These are phyloP conservation scores for Synodontis membranacea DNA, from an alignment of 2,113 vertebrate species.

Conservation along the genomic window DNA sequence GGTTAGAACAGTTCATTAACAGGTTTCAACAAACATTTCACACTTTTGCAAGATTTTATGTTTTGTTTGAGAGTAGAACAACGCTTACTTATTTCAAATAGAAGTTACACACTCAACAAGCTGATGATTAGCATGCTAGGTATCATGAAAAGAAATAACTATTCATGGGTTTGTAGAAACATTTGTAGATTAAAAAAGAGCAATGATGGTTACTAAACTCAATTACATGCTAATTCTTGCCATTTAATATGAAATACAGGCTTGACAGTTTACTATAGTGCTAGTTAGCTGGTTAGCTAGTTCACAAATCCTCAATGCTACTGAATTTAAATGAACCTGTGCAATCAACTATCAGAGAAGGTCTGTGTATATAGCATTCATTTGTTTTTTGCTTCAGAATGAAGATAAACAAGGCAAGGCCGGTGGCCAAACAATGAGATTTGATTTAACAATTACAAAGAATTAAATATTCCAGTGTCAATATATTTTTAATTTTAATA, in stretches of 20 bases:
- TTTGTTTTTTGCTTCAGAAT: no score
- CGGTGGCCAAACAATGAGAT: not conserved
- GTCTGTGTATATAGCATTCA: not conserved
- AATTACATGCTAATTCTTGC: not conserved
- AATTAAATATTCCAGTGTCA: no score
- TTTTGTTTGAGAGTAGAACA: not conserved
- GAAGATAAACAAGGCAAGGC: not conserved
- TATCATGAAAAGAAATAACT: not conserved
- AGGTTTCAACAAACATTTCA: not conserved
- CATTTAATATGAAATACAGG: no score
- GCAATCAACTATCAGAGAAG: no score
- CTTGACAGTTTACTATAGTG: not conserved
- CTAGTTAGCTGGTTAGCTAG: not conserved
- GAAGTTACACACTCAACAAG: not conserved
- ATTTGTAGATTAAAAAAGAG: not conserved
- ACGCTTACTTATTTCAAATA: not conserved
- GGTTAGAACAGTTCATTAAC: not conserved
- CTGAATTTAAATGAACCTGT: not conserved
- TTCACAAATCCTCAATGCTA: not conserved
- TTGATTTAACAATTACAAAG: not conserved
- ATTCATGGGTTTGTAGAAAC: not conserved
- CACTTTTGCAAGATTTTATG: not conserved
- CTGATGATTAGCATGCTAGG: not conserved
- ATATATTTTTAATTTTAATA: no score
- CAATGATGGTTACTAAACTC: not conserved